A percentile compares a stretch with the other conserved stretches of the same genome.
These are phyloP conservation scores for Planiliza haematocheilus DNA, from an alignment of 2,113 vertebrate species.

Conservation along the genomic window DNA sequence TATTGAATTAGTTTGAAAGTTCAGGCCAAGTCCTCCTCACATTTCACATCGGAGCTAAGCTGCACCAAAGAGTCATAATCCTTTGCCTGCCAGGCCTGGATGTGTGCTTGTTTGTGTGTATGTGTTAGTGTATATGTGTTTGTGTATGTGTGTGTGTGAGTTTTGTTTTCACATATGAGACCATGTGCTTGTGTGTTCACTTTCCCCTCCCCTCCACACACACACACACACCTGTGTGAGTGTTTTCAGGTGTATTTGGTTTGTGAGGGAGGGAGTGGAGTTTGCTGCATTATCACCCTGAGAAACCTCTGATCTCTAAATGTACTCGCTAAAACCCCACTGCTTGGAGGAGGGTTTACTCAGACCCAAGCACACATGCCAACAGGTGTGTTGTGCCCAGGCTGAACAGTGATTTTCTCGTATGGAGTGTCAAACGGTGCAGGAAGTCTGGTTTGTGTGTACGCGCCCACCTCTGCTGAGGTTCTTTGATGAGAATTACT, in stretches of 20 bases:
- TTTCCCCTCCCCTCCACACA: slow-evolving; percentile 56
- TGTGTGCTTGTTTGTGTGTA: slow-evolving; percentile 46
- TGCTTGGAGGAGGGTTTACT: slow-evolving; percentile 66
- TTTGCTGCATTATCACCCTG: slow-evolving; percentile 73
- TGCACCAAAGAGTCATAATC: slow-evolving; percentile 78
- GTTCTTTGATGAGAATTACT: slow-evolving; percentile 71
- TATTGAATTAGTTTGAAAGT: slow-evolving; percentile 98
- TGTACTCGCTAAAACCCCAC: slow-evolving; percentile 71
- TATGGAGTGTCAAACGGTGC: slow-evolving; percentile 47
- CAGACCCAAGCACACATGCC: slow-evolving; percentile 41
- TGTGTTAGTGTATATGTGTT: slow-evolving; percentile 47
- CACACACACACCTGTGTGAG: slow-evolving; percentile 68
- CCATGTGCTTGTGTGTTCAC: slow-evolving; percentile 52
- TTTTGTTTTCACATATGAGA: slow-evolving; percentile 68
- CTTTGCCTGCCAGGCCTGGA: slow-evolving; percentile 58
- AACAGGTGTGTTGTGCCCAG: slow-evolving; percentile 71
- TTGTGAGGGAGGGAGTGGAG: slow-evolving; percentile 74
- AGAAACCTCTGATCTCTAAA: slow-evolving; percentile 80
- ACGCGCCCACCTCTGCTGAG: slow-evolving; percentile 4
- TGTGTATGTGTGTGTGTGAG: slow-evolving; percentile 57
- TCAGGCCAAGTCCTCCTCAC: slow-evolving; percentile 89
- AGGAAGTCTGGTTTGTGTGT: slow-evolving; percentile 27
- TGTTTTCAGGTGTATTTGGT: slow-evolving; percentile 80
- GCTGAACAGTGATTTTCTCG: slow-evolving; percentile 59
- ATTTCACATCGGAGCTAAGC: slow-evolving; percentile 92